A percentile compares a stretch with the other conserved stretches of the same genome.
Conservation (phyloP, 2,113 vertebrate species). For the Indicator maculatus region DNA sequence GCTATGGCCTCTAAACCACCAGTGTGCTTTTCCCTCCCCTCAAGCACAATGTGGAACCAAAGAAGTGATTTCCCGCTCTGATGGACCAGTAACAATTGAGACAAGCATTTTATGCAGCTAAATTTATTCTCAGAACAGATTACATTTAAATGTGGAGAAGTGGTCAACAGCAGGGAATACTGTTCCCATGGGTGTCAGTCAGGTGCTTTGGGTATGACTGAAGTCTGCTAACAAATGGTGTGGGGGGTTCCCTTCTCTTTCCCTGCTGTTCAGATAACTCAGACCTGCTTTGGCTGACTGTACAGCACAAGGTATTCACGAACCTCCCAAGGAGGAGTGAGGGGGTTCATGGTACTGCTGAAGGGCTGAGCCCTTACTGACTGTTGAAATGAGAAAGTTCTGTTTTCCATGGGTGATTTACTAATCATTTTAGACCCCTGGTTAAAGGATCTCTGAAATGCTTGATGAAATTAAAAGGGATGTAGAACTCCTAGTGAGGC, state of each 20-base stretch:
- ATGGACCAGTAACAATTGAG: slow-evolving; percentile 63
- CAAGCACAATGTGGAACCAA: not conserved
- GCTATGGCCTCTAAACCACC: not conserved
- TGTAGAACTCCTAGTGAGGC: not conserved
- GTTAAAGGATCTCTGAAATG: not conserved
- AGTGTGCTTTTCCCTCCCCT: not conserved
- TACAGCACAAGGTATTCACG: not conserved
- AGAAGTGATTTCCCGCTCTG: not conserved
- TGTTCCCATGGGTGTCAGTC: not conserved
- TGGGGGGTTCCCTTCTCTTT: not conserved
- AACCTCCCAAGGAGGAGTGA: not conserved
- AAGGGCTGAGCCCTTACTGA: not conserved
- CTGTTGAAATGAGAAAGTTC: not conserved
- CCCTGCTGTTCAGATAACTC: not conserved
- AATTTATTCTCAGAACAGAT: slow-evolving; percentile 94
- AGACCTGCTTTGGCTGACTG: not conserved
- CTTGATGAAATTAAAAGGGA: not conserved
- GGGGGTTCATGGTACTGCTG: not conserved
- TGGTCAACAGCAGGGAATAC: slow-evolving; percentile 77
- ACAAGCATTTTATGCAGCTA: slow-evolving; percentile 69
- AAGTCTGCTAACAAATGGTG: not conserved
- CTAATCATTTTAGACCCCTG: not conserved
- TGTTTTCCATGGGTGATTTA: not conserved
- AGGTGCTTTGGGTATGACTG: slow-evolving; percentile 8
- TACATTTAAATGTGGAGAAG: slow-evolving; percentile 89